Evolutionary conservation across 2,888 invertebrate genomes (phyloP), one percentile per base, ranked within the genome.

Genomic region (Linnaemya tessellans): DNA sequence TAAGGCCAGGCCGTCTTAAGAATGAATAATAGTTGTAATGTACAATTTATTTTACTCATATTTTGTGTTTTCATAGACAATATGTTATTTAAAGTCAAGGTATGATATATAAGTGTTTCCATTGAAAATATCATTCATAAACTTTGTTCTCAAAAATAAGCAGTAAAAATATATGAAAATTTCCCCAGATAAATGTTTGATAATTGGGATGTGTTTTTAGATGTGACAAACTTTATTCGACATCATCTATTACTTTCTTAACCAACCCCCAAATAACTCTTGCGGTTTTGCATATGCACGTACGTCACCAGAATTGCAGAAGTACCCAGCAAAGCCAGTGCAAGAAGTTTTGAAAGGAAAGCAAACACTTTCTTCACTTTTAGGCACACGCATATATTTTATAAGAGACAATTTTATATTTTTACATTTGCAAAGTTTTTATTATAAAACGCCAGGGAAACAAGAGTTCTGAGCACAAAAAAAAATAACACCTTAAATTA

Each of bases 191-290:
- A 84, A 79, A 84, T 79, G 73, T 58, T 41, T 64, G 64, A 84
- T 84, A 79, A 84, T 84, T 84, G 79, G 79, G 79, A 79, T 84
- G 38, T 74, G 38, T 74, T 79, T 62, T 58, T 74, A 79, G 49
- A 79, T 79, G 79, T 79, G 84, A 58, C 84, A 84, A 70, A 56
- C 49, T 84, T 84, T 74, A 68, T 68, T 18, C 46, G 15, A 3
- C 35, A 43, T 68, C 79, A 74, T 70, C 18, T 62, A 54, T 83
- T 77, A 54, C 62, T 46, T 18, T 43, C 15, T 18, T 35, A 1
- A 30, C 15, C 25, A 54, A 25, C 11, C 18, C 1, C 54, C 7
- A 25, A 25, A 25, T 13, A 25, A 1, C 25, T 43, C 41, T 10
- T 41, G 20, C 22, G 13, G 11, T 43, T 38, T 25, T 38, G 41